These are phyloP conservation scores for Labeo catla DNA, from an alignment of 2,113 vertebrate genomes.

Conservation along the genomic window DNA sequence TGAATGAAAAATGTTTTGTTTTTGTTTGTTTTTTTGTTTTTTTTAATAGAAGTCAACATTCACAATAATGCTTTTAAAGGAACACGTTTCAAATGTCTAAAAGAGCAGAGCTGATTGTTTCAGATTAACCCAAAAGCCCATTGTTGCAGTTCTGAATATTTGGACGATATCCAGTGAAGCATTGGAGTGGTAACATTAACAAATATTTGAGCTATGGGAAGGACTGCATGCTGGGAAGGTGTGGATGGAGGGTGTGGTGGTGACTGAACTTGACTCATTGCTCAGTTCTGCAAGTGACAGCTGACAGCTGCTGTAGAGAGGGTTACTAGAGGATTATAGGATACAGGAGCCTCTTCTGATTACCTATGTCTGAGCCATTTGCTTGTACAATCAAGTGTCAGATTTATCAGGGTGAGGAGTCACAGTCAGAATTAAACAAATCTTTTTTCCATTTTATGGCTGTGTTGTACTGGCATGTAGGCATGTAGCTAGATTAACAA, in stretches of 20 bases:
- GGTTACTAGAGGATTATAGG: slow-evolving; percentile 42
- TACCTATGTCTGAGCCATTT: slow-evolving; percentile 31
- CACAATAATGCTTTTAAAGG: neutral
- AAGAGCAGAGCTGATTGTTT: neutral
- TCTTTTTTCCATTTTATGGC: neutral
- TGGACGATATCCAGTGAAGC: slow-evolving; percentile 2
- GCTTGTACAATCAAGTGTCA: slow-evolving; percentile 9
- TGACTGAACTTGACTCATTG: slow-evolving; percentile 30
- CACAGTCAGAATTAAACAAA: neutral
- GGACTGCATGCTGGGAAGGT: slow-evolving; percentile 38
- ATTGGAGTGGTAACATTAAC: slow-evolving; percentile 4
- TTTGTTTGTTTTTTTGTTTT: neutral
- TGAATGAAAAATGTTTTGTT: neutral
- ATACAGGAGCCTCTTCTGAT: slow-evolving; percentile 2
- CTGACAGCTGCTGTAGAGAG: slow-evolving; percentile 55
- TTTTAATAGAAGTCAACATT: neutral
- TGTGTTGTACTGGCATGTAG: neutral
- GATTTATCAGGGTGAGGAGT: neutral
- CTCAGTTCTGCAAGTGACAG: slow-evolving; percentile 52
- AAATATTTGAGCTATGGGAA: slow-evolving; percentile 61
- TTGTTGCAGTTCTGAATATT: neutral
- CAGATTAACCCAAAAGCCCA: slow-evolving; percentile 22
- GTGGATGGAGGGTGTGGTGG: slow-evolving; percentile 42
- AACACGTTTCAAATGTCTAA: neutral
- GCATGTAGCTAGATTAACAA: neutral